Percentiles rank a stretch among this genome's conserved stretches.
Conservation (phyloP, 2,888 invertebrate genomes). For the Patella ulyssiponensis region DNA sequence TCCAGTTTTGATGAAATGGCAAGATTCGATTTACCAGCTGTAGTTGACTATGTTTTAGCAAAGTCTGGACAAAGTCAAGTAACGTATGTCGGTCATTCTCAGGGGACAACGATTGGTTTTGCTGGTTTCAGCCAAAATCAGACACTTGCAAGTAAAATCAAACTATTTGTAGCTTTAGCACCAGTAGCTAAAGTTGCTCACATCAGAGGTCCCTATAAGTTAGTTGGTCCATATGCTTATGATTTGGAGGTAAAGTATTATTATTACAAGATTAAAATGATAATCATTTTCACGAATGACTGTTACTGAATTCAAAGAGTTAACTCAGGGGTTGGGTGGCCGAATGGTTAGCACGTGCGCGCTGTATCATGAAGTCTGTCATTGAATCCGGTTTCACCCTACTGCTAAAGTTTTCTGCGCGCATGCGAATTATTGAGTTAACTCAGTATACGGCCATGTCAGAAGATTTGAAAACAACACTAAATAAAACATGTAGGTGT, state of each 20-base stretch:
- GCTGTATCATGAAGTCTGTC: too few species aligned
- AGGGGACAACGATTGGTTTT: conserved; percentile 78
- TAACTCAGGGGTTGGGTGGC: too few species aligned
- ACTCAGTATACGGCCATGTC: too few species aligned
- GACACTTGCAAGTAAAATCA: conserved; percentile 63
- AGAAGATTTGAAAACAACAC: too few species aligned
- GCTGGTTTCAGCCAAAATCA: conserved; percentile 63
- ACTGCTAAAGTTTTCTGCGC: too few species aligned
- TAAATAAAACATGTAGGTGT: too few species aligned
- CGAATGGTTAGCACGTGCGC: too few species aligned
- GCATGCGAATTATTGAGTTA: too few species aligned
- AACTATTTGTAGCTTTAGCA: conserved; percentile 71
- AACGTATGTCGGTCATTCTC: conserved; percentile 90
- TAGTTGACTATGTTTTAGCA: conserved; percentile 81
- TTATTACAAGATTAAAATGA: too few species aligned
- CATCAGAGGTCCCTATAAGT: conserved; percentile 56
- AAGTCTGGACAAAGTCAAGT: conserved; percentile 77
- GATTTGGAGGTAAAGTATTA: conserved; percentile 44
- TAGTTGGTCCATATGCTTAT: conserved; percentile 54
- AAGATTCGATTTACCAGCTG: conserved; percentile 87
- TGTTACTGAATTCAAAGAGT: too few species aligned
- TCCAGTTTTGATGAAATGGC: conserved; percentile 91
- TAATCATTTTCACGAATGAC: too few species aligned
- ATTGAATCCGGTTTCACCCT: too few species aligned
- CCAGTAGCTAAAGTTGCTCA: conserved; percentile 67